Base-by-base conservation (phyloP, 2,797 vertebrate genomes). In the Danio choprae region DNA sequence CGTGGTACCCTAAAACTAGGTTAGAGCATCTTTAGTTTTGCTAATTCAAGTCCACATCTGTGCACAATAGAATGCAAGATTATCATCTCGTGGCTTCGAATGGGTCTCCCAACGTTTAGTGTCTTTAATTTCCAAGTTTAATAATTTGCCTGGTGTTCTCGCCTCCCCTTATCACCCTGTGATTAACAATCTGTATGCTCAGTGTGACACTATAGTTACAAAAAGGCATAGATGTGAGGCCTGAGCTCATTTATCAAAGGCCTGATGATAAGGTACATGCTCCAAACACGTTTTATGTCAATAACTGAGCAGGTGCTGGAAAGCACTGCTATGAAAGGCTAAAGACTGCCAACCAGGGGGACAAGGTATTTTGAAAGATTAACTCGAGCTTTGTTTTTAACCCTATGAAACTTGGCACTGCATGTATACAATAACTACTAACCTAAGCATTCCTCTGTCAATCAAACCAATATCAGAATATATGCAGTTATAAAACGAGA, bases 161-260 rank as follows among this genome's bases (percentile, higher is more conserved):
- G 68, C 71, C 64, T 58, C 43, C 48, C 60, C 81, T 86, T 85
- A 82, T 85, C 86, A 77, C 75, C 55, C 29, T 44, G 65, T 44
- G 4, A 78, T 95, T 93, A 95, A 94, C 92, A 87, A 89, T 82
- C 85, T 88, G 87, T 91, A 92, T 95, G 91, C 93, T 92, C 86
- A 87, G 88, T 0, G 0, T 41, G 0, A 55, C 85, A 81, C 55
- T 85, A 84, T 80, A 36, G 75, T 60, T 72, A 89, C 85, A 86
- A 89, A 78, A 74, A 87, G 87, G 83, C 79, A 0, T 90, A 68
- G 78, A 91, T 88, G 80, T 6, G 87, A 89, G 90, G 84, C 87
- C 87, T 90, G 92, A 92, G 92, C 93, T 92, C 91, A 88, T 91
- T 91, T 93, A 93, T 95, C 94, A 95, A 92, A 94, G 92, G 62